phyloP scores from a whole-genome alignment of 2,888 invertebrate genomes.

The Scaptomyza flava region DNA sequence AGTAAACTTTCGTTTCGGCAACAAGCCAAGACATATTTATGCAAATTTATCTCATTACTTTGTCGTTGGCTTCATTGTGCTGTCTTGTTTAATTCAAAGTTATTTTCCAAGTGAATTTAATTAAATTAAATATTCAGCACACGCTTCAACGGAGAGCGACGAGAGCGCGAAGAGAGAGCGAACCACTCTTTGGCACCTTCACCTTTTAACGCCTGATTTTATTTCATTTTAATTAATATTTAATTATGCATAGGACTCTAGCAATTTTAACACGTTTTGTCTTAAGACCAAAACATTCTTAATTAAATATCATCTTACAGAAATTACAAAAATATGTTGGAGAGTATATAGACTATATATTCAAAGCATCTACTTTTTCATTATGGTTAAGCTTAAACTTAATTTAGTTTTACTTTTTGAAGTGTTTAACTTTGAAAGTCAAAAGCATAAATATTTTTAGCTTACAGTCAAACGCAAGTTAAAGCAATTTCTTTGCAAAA shows the following conservation, averaged over 20 bases:
- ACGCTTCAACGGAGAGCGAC: slow-evolving; percentile 48
- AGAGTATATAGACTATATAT: neutral
- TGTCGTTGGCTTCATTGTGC: slow-evolving; percentile 44
- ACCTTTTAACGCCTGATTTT: slow-evolving; percentile 46
- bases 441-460: neutral
- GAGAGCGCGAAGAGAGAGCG: neutral
- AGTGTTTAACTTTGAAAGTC: neutral
- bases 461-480: slow-evolving; percentile 2
- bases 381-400: no score
- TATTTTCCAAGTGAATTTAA: slow-evolving; percentile 78
- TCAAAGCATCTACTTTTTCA: neutral
- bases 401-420: neutral
- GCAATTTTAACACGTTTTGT: slow-evolving; percentile 56
- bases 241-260: slow-evolving; percentile 38
- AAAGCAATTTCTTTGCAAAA: slow-evolving; percentile 5
- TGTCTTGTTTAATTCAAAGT: slow-evolving; percentile 67
- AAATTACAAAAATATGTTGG: neutral
- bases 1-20: slow-evolving; percentile 58
- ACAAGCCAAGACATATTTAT: slow-evolving; percentile 69
- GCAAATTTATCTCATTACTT: slow-evolving; percentile 77
- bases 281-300: neutral
- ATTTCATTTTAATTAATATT: slow-evolving; percentile 66
- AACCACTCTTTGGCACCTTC: slow-evolving; percentile 11
- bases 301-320: slow-evolving; percentile 16
- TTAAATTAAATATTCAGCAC: slow-evolving; percentile 77